Evolutionary conservation across 2,888 invertebrate genomes (phyloP).

Genomic region (Acronicta leporina): DNA sequence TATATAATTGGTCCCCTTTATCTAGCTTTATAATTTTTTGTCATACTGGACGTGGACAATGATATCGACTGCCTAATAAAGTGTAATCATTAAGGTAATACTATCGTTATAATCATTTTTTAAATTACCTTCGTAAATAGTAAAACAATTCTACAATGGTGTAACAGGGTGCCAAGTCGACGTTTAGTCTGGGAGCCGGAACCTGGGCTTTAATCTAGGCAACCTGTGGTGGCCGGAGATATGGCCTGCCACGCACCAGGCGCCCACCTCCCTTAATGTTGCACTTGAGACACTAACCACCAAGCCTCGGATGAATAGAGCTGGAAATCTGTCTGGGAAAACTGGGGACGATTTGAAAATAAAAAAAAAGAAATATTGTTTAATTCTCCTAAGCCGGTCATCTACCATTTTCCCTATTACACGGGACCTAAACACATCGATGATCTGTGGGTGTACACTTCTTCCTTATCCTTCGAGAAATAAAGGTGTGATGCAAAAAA

Average conservation of each 20-base stretch:
- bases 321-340: constrained; percentile 23
- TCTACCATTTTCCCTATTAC: no score
- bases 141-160: constrained; percentile 21
- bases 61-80: neutral
- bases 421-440: no score
- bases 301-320: constrained; percentile 2
- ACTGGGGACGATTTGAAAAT: neutral
- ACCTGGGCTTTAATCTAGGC: constrained; percentile 59
- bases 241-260: constrained; percentile 46
- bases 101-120: no score
- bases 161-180: constrained; percentile 31
- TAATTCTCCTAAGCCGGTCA: no score
- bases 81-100: no score
- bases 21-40: no score
- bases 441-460: no score
- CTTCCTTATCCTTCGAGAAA: no score
- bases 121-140: neutral
- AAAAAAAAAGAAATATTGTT: no score
- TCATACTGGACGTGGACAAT: no score
- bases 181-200: constrained; percentile 55
- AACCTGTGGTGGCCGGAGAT: constrained; percentile 58
- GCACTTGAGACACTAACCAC: constrained; percentile 33
- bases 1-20: no score
- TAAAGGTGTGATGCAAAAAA: no score
- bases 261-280: constrained; percentile 37